A percentile compares a stretch with the other conserved stretches of the same genome.
Evolutionary conservation across 2,113 vertebrate genomes (phyloP).

Genomic region (Lynx canadensis): DNA sequence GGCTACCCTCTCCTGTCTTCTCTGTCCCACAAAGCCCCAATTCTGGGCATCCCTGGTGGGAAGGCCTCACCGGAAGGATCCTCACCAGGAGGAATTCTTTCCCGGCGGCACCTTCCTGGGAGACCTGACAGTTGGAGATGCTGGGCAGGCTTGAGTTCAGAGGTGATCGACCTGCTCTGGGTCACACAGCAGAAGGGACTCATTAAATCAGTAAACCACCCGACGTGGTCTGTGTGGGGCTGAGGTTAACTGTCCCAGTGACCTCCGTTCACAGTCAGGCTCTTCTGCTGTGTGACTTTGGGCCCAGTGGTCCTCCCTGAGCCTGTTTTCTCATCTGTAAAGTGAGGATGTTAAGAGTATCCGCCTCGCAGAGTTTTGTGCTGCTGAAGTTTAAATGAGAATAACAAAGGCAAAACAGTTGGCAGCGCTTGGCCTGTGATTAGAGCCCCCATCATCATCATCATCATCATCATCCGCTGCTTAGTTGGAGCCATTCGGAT

Average conservation of each 20-base stretch:
- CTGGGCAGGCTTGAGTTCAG: background rate
- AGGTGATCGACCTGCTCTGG: background rate
- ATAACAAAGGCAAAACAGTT: background rate
- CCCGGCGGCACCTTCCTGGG: background rate
- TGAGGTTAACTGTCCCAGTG: background rate
- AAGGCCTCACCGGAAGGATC: background rate
- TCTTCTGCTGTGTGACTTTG: background rate
- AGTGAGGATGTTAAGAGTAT: background rate
- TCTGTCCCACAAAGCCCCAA: background rate
- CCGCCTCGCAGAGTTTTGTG: background rate
- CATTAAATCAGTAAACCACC: too few relatives aligned
- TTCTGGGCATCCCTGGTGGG: background rate
- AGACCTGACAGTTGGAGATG: background rate
- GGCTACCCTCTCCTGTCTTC: background rate
- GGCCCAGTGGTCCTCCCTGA: background rate
- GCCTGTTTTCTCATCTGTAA: background rate
- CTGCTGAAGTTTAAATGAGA: background rate
- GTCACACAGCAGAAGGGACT: background rate
- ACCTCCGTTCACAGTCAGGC: background rate
- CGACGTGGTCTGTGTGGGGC: background rate
- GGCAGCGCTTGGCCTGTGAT: too few relatives aligned
- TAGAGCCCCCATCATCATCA: rapidly evolving
- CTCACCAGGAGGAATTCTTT: background rate
- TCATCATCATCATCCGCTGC: background rate
- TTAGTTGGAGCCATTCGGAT: background rate